These are phyloP conservation scores for Eleutherodactylus coqui DNA, from an alignment of 2,797 vertebrate species.

Conservation along the genomic window DNA sequence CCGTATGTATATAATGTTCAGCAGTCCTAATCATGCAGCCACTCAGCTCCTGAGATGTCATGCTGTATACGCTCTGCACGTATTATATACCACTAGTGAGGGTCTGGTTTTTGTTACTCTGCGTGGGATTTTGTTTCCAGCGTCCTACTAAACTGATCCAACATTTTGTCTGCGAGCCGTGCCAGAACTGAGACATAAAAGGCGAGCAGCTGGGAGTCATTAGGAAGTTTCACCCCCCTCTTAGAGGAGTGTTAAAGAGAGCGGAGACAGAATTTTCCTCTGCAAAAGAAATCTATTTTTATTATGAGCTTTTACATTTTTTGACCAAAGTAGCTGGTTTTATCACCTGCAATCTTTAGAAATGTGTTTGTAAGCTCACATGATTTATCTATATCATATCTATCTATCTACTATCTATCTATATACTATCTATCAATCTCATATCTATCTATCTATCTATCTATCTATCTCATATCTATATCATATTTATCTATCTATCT, in stretches of 20 bases:
- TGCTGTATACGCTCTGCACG: neutral
- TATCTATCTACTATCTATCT: neutral
- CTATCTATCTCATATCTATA: constrained; percentile 17
- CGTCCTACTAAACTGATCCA: constrained; percentile 24
- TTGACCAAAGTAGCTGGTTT: neutral
- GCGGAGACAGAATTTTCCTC: neutral
- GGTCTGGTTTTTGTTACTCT: constrained; percentile 47
- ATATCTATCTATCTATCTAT: constrained; percentile 9
- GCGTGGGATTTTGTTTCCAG: constrained; percentile 34
- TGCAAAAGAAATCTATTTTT: neutral
- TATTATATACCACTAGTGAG: neutral
- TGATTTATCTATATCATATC: neutral
- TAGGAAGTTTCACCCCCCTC: neutral
- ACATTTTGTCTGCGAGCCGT: constrained; percentile 35
- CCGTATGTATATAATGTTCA: neutral
- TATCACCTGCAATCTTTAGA: neutral
- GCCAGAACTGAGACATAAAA: constrained; percentile 58
- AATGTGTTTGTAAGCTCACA: too few species aligned
- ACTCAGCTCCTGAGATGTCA: too few species aligned
- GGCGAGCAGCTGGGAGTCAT: constrained; percentile 50
- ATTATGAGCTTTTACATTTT: neutral
- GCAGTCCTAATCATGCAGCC: neutral
- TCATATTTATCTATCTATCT: constrained; percentile 15
- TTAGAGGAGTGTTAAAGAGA: neutral
- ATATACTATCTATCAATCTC: neutral